A percentile compares a stretch with the other conserved stretches of the same genome.
These are phyloP conservation scores for Ctenicera cuprea DNA, from an alignment of 2,888 invertebrate species.

Conservation along the genomic window DNA sequence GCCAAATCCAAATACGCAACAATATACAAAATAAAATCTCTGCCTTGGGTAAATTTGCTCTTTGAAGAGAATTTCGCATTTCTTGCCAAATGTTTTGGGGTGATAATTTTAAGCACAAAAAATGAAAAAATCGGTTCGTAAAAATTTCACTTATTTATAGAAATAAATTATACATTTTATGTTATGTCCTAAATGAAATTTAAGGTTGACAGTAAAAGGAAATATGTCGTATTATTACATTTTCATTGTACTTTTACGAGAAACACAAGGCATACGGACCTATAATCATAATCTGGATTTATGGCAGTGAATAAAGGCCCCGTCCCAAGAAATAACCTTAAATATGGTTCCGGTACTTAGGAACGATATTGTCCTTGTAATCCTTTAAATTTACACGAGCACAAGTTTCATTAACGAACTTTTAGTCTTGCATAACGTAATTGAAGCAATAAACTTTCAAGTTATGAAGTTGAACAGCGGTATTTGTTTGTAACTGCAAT, in stretches of 20 bases:
- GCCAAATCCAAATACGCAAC: constrained; percentile 15
- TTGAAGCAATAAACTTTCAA: constrained; percentile 24
- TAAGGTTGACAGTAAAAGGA: neutral
- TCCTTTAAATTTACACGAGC: constrained; percentile 31
- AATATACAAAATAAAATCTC: neutral
- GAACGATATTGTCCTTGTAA: constrained; percentile 17
- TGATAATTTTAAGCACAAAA: no score
- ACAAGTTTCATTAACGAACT: constrained; percentile 28
- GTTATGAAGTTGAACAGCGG: constrained; percentile 14
- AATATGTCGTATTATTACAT: constrained; percentile 10
- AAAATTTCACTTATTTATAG: no score
- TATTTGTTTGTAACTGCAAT: constrained; percentile 28
- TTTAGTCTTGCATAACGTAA: constrained; percentile 11
- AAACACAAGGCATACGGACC: constrained; percentile 2
- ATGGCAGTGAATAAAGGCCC: constrained; percentile 11
- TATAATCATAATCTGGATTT: constrained; percentile 15
- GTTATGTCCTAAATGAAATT: no score
- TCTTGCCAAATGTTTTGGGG: neutral
- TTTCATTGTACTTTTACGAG: constrained; percentile 19
- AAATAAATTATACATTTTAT: no score
- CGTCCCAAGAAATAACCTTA: constrained; percentile 18
- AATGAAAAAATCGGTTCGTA: no score
- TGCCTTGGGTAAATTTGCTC: neutral
- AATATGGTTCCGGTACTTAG: constrained; percentile 10
- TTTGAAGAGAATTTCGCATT: neutral